Percentiles rank a stretch among this genome's conserved stretches.
phyloP scores from a whole-genome alignment of 2,888 invertebrate genomes.

The Caenorhabditis virilis region DNA sequence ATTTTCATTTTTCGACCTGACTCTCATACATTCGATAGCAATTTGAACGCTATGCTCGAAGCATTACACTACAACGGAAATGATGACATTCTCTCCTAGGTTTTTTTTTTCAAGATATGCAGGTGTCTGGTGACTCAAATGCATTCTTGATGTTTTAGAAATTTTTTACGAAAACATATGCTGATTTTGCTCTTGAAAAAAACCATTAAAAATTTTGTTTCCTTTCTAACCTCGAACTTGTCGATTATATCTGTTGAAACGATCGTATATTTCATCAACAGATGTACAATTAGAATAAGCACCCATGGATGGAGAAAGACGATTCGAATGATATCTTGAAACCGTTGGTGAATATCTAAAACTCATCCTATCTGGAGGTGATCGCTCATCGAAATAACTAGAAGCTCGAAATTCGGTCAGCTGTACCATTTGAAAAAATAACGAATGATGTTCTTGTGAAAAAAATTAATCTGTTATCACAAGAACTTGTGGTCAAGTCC shows the following conservation, averaged over 20 bases:
- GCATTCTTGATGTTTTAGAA: background rate
- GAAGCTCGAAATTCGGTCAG: background rate
- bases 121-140: background rate
- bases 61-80: background rate
- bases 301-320: conserved; percentile 29
- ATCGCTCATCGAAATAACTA: background rate
- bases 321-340: too few species aligned
- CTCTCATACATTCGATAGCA: too few species aligned
- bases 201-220: background rate
- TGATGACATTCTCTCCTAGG: background rate
- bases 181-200: background rate
- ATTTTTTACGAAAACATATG: background rate
- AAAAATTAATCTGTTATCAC: background rate
- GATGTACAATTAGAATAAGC: conserved; percentile 32
- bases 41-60: background rate
- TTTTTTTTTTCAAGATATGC: background rate
- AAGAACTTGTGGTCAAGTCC: background rate
- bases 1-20: too few species aligned
- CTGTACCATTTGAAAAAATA: background rate
- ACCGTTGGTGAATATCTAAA: conserved; percentile 5
- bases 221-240: conserved; percentile 32
- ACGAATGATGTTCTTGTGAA: background rate
- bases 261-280: conserved; percentile 26
- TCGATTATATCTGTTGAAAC: conserved; percentile 30
- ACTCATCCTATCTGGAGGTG: background rate